Base-by-base conservation (phyloP, 2,888 invertebrate genomes). In the Spodoptera exigua region DNA sequence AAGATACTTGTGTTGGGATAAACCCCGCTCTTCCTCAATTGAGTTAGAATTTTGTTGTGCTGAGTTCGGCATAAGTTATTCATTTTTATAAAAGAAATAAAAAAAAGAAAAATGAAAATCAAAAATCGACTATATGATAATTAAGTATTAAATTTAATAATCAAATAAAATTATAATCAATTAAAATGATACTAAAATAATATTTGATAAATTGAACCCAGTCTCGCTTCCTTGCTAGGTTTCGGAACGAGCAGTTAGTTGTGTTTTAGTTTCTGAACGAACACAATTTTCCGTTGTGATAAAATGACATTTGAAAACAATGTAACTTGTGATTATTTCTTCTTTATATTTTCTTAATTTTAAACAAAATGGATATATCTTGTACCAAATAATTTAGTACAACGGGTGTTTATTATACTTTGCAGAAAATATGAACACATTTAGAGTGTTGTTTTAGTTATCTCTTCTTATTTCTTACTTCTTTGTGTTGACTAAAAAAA, bases 231-330 rank as follows among this genome's bases (percentile, higher is more conserved):
- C 4, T 27, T 5, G 27, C 5, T 27, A 27, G 9, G 27, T 27
- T 27, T 27, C 27, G 7, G 27, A 27, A 27, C 27, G 27, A 27
- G 27, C 9, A 1, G 27, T 1, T 27, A 27, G 27, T 3, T 9
- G 9, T 9, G 17, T 14, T 12, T 9, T 17, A 7, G 40, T 74
- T 78, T 76, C 51, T 34, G 78, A 77, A 77, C 72, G 70, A 57
- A 60, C 13, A 14, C 43, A 58, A 74, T 83, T 79, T 74, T 69
- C 84, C 84, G 86, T 85, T 86, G 84, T 85, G 83, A 63, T 76
- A 78, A 59, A 80, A 70, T 89, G 84, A 84, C 84, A 68, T 88
- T 85, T 82, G 76, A 88, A 86, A 85, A 87, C 83, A 87, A 83
- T 72, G 62, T 59, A 54, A 48, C 49, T 71, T 72, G 46, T 62